phyloP scores from a whole-genome alignment of 2,113 vertebrate species.

The Oryzias javanicus region DNA sequence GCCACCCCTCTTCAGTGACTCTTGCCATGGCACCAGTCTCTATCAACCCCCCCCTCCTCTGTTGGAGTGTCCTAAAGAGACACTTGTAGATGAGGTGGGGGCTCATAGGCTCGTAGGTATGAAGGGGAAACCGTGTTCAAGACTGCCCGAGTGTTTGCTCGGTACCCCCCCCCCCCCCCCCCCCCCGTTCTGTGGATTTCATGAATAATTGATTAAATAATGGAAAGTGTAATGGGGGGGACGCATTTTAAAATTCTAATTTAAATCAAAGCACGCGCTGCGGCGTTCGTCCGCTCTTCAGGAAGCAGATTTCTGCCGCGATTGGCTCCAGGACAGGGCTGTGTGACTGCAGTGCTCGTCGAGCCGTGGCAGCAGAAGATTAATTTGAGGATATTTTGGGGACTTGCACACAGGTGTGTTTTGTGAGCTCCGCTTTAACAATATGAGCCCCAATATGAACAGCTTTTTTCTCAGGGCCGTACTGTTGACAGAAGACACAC shows the following conservation, averaged over 20 bases:
- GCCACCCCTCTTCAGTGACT: constrained; percentile 52
- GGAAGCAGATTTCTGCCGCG: constrained; percentile 49
- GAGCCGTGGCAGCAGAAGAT: constrained; percentile 51
- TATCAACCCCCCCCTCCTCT: constrained; percentile 27
- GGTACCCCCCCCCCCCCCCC: constrained; percentile 52
- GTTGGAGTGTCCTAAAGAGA: constrained; percentile 64
- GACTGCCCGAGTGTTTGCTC: constrained; percentile 66
- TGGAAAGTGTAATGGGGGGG: constrained; percentile 78
- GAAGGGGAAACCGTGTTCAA: constrained; percentile 54
- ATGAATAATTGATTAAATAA: constrained; percentile 82
- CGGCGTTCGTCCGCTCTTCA: constrained; percentile 47
- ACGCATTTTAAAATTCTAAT: constrained; percentile 78
- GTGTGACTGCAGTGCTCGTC: constrained; percentile 44
- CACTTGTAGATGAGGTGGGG: constrained; percentile 44
- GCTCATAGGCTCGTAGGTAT: constrained; percentile 39
- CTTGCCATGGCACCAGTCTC: constrained; percentile 40
- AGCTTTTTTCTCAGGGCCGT: no score
- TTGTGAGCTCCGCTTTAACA: neutral
- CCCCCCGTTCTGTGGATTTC: constrained; percentile 47
- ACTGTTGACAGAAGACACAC: no score
- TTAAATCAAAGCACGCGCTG: constrained; percentile 73
- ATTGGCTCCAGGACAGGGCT: constrained; percentile 61
- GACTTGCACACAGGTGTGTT: constrained; percentile 42
- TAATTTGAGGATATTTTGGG: constrained; percentile 51
- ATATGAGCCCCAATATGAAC: no score